Conservation (phyloP, 2,797 vertebrate species). For the Buphagus erythrorhynchus region DNA sequence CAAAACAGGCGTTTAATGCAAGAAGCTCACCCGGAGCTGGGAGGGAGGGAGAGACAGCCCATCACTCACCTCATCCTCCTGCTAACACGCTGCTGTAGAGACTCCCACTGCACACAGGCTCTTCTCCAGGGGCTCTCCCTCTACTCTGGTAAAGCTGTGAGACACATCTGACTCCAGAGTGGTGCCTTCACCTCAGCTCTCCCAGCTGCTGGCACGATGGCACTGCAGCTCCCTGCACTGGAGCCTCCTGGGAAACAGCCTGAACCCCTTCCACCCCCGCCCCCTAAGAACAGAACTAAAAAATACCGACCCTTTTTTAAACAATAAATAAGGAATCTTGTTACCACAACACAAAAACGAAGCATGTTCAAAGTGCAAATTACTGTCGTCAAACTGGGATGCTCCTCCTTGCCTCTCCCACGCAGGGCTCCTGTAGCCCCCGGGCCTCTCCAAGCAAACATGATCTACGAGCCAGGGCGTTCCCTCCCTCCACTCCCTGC, state of each 20-base stretch:
- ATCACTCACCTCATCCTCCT: slow-evolving; percentile 51
- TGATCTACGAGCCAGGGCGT: slow-evolving; percentile 71
- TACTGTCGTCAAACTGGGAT: slow-evolving; percentile 78
- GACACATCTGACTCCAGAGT: slow-evolving; percentile 19
- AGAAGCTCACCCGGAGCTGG: background rate
- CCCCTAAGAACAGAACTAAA: slow-evolving; percentile 59
- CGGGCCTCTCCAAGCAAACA: slow-evolving; percentile 73
- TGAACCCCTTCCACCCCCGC: slow-evolving; percentile 59
- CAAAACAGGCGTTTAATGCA: background rate
- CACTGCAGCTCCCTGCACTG: slow-evolving; percentile 12
- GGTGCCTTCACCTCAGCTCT: slow-evolving; percentile 11
- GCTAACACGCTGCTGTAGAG: slow-evolving; percentile 35
- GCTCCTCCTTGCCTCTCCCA: slow-evolving; percentile 75
- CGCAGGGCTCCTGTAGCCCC: slow-evolving; percentile 68
- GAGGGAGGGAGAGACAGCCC: background rate
- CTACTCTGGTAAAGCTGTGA: slow-evolving; percentile 30
- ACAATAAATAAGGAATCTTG: slow-evolving; percentile 84
- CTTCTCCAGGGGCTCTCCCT: slow-evolving; percentile 8
- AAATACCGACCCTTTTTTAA: slow-evolving; percentile 73
- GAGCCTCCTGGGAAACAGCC: slow-evolving; percentile 61
- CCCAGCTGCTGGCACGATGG: slow-evolving; percentile 33
- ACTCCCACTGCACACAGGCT: slow-evolving; percentile 22
- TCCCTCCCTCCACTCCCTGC: slow-evolving; percentile 67
- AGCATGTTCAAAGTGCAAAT: slow-evolving; percentile 85
- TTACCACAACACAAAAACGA: slow-evolving; percentile 83